These are phyloP conservation scores for Patella depressa DNA, from an alignment of 2,888 invertebrate species.

Conservation along the genomic window DNA sequence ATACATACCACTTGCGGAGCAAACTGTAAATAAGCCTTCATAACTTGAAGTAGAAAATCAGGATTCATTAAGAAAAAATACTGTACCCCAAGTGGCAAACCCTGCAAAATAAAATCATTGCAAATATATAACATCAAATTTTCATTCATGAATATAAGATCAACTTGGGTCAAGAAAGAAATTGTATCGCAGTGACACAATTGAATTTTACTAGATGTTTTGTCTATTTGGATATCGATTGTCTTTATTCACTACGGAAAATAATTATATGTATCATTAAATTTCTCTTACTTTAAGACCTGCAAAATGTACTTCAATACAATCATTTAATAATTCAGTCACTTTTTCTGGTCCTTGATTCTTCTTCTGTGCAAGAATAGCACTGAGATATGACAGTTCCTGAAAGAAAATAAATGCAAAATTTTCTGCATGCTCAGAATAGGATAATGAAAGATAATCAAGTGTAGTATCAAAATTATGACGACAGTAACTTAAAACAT, in stretches of 20 bases:
- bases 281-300: conserved; percentile 61
- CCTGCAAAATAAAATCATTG: conserved; percentile 60
- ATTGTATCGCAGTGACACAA: not conserved
- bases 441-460: not conserved
- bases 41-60: conserved; percentile 86
- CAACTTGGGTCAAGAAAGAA: not conserved
- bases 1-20: conserved; percentile 72
- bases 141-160: not conserved
- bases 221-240: too few relatives aligned
- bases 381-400: conserved; percentile 71
- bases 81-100: conserved; percentile 80
- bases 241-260: too few relatives aligned
- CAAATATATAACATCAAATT: not conserved
- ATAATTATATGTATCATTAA: too few relatives aligned
- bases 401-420: conserved; percentile 36
- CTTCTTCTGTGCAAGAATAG: conserved; percentile 69
- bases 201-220: too few relatives aligned
- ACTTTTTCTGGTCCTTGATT: conserved; percentile 66
- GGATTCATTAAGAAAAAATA: conserved; percentile 86
- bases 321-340: conserved; percentile 65
- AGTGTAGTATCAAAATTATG: too few relatives aligned
- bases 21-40: conserved; percentile 82
- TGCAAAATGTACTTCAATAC: conserved; percentile 68
- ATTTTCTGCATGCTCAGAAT: not conserved
- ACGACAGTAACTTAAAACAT: too few relatives aligned